Percentiles rank a stretch among this genome's conserved stretches.
These are phyloP conservation scores for Epinephelus fuscoguttatus DNA, from an alignment of 2,113 vertebrate genomes.

Conservation along the genomic window DNA sequence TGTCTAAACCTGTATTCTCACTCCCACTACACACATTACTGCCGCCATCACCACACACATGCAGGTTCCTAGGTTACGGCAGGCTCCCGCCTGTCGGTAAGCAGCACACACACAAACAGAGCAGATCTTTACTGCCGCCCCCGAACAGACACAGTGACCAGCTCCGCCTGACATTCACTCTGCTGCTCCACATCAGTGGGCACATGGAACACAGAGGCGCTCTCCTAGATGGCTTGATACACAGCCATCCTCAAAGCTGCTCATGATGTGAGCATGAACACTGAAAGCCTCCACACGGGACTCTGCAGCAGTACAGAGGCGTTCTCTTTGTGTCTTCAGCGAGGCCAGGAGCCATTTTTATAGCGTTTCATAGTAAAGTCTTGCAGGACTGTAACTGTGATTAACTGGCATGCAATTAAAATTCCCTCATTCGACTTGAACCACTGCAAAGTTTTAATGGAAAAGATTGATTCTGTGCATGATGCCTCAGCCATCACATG, in stretches of 20 bases:
- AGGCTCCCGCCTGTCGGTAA: conserved; percentile 18
- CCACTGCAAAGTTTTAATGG: background rate
- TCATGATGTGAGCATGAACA: conserved; percentile 40
- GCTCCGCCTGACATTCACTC: conserved; percentile 51
- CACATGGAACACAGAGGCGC: conserved; percentile 44
- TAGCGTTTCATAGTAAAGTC: background rate
- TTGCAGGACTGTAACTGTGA: background rate
- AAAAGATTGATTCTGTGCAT: background rate
- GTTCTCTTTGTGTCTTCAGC: background rate
- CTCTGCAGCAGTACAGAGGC: background rate
- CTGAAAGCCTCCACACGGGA: conserved; percentile 25
- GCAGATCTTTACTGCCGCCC: conserved; percentile 21
- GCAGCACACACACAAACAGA: conserved; percentile 39
- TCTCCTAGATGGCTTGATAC: conserved; percentile 45
- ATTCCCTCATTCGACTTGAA: background rate
- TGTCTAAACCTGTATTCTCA: conserved; percentile 71
- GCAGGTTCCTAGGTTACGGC: conserved; percentile 40
- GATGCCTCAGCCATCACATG: background rate
- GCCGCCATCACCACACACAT: conserved; percentile 38
- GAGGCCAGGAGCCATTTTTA: conserved; percentile 2
- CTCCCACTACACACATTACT: conserved; percentile 64
- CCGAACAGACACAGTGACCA: conserved; percentile 44
- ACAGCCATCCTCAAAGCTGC: conserved; percentile 52
- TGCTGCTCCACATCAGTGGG: conserved; percentile 58
- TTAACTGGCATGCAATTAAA: conserved; percentile 15